Base-by-base conservation (phyloP, 1,140 invertebrate genomes). In the Drosophila bipectinata region DNA sequence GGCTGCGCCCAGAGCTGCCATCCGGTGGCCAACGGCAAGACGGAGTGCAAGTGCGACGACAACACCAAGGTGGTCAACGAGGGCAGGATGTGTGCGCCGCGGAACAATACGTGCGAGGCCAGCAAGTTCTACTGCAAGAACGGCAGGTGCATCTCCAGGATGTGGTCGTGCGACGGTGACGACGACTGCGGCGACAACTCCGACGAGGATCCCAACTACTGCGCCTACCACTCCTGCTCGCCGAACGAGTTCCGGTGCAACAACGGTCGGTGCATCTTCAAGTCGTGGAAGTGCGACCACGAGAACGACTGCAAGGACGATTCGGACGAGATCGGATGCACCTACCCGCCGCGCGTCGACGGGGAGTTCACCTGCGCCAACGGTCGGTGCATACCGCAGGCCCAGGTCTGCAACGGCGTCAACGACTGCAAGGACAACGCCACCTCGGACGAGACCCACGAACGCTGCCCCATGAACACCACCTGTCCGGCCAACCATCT, bases 1-100 rank as follows among this genome's bases (percentile, higher is more conserved):
- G 98, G 98, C 0, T 99, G 98, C 91, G 97, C 97, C 1, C 96
- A 99, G 60, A 97, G 96, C 69, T 99, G 98, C 91, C 97, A 98
- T 91, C 97, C 97, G 1, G 96, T 95, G 12, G 93, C 95, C 0
- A 97, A 98, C 79, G 95, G 95, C 56, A 95, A 95, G 9, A 94
- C 95, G 0, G 97, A 99, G 90, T 98, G 98, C 91, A 96, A 95
- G 71, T 98, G 97, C 87, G 95, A 97, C 69, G 96, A 96, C 51
- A 95, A 94, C 71, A 96, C 94, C 3, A 97, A 98, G 89, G 92
- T 98, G 0, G 98, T 98, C 0, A 98, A 98, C 90, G 97, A 98
- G 92, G 96, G 96, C 15, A 94, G 96, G 66, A 98, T 97, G 97
- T 98, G 97, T 85, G 97, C 97, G 0, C 93, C 96, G 0, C 95